Base-by-base conservation (phyloP, 2,797 vertebrate species). In the Menidia menidia region DNA sequence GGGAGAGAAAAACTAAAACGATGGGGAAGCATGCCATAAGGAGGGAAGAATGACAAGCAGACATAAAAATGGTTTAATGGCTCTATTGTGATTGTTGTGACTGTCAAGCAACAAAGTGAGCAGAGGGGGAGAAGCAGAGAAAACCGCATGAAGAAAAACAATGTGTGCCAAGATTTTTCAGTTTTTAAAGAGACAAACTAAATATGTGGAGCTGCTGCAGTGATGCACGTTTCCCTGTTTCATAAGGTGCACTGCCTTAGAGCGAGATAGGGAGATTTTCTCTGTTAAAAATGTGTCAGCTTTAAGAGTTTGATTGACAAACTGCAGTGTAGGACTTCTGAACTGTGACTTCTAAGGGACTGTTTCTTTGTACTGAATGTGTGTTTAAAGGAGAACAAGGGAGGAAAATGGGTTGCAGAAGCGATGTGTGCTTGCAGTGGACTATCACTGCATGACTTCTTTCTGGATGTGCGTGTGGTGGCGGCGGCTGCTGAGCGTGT, bases 301-400 rank as follows among this genome's bases (percentile, higher is more conserved):
- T 82, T 84, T 66, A n/a, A 42, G 68, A 77, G 73, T 80, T 75
- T 85, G 89, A 91, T 42, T 77, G 87, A 87, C 85, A 75, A 73
- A 19, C 19, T 13, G 30, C 65, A 55, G 47, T 18, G 48, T 9
- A 10, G 55, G 63, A 82, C 81, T 88, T 90, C 44, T 63, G 75
- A 88, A 91, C 86, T 76, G 83, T 77, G 82, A 89, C 88, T 90
- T 88, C 86, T 71, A 84, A 77, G 73, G 64, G 0, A 71, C 61
- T 91, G 89, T 92, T 88, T 86, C 80, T 83, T 87, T 85, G 75
- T 78, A 42, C 51, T 64, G 47, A 35, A 64, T 42, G 60, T 18
- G 69, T 39, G 60, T 57, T 41, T 16, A 60, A 50, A 56, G 64
- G 33, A 35, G 54, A 50, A 56, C 11, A 47, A 53, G 59, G 56